These are phyloP conservation scores for Paramormyrops hopkinsi DNA, from an alignment of 2,797 vertebrate species.

Conservation along the genomic window DNA sequence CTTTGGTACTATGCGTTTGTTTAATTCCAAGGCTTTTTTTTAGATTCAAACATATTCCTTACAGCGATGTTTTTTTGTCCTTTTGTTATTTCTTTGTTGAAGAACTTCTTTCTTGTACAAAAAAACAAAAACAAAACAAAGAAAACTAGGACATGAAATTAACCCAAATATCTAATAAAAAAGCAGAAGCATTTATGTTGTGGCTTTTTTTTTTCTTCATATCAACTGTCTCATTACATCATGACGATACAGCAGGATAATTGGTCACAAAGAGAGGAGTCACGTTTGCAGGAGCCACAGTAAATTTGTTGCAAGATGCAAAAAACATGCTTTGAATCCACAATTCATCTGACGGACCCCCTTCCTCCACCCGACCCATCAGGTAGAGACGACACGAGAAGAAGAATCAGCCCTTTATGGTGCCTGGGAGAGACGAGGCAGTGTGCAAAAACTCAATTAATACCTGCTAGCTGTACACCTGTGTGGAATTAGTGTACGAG, in stretches of 20 bases:
- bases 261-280: background rate
- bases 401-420: background rate
- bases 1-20: slow-evolving; percentile 32
- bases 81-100: background rate
- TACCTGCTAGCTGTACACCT: slow-evolving; percentile 11
- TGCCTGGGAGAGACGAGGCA: background rate
- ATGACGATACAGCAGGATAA: background rate
- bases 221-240: background rate
- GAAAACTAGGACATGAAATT: background rate
- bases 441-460: slow-evolving; percentile 2
- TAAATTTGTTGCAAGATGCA: slow-evolving; percentile 6
- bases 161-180: slow-evolving; percentile 4
- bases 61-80: background rate
- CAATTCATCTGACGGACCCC: slow-evolving; percentile 11
- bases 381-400: background rate
- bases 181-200: background rate
- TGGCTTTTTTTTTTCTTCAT: too few relatives aligned
- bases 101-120: background rate
- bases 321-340: slow-evolving; percentile 17
- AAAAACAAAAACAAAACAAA: background rate
- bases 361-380: background rate
- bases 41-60: background rate
- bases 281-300: background rate
- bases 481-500: background rate
- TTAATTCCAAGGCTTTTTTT: slow-evolving; percentile 4